Conservation (phyloP, 2,888 invertebrate species). For the Onthophagus sagittarius region DNA sequence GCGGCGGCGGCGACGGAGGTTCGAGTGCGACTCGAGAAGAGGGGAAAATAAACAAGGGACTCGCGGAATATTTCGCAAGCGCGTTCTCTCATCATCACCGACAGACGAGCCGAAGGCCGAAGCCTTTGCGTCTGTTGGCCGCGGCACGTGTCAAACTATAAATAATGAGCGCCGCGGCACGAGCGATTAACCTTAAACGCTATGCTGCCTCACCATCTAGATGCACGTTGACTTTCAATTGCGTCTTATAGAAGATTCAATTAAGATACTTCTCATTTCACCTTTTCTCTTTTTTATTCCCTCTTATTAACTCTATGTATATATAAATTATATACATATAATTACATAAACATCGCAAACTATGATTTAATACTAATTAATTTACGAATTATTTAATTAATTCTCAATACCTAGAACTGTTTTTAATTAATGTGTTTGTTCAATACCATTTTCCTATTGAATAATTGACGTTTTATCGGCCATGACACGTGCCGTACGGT, state of each 20-base stretch:
- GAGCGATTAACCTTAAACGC: neutral
- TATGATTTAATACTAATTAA: no score
- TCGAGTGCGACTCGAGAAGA: no score
- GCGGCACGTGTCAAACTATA: conserved; percentile 12
- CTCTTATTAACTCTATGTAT: no score
- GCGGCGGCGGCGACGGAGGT: no score
- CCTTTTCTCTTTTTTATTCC: no score
- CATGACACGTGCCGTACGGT: neutral
- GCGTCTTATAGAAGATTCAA: neutral
- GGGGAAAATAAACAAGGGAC: neutral
- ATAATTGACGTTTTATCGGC: neutral
- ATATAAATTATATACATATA: no score
- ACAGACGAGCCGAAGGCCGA: neutral
- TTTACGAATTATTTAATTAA: no score
- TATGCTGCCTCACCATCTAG: neutral
- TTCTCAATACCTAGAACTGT: no score
- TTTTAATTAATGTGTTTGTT: no score
- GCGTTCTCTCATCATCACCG: neutral
- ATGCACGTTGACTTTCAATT: neutral
- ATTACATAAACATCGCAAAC: no score
- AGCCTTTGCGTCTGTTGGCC: neutral
- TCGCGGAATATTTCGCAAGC: neutral
- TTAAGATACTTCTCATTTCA: neutral
- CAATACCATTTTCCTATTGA: no score
- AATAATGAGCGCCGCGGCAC: conserved; percentile 7